phyloP scores from a whole-genome alignment of 1,140 invertebrate genomes.

The Sminthurides bifidus region DNA sequence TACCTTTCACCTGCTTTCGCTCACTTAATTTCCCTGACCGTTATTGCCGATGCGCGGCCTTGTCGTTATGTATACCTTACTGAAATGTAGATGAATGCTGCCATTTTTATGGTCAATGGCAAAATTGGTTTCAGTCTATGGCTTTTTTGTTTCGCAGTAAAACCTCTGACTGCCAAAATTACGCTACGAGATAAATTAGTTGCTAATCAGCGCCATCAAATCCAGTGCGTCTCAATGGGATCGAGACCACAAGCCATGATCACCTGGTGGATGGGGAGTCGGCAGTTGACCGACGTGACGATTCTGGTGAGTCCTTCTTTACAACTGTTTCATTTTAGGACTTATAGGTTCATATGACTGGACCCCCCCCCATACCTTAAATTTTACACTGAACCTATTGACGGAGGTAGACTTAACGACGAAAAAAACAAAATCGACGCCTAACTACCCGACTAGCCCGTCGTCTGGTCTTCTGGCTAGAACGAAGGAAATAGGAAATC shows the following conservation, averaged over 20 bases:
- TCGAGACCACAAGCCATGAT: conserved; percentile 31
- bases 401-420: no score
- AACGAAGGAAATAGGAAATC: no score
- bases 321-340: no score
- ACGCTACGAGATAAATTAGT: conserved; percentile 23
- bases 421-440: no score
- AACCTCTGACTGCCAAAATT: conserved; percentile 29
- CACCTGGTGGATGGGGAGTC: conserved; percentile 32
- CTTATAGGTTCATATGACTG: no score
- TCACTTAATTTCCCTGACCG: no score
- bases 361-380: background rate
- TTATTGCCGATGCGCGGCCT: no score
- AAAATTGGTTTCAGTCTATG: background rate
- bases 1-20: no score
- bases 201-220: conserved; percentile 31
- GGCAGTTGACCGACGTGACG: conserved; percentile 32
- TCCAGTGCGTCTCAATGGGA: conserved; percentile 30
- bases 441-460: no score
- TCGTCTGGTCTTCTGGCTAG: no score
- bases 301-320: conserved; percentile 27
- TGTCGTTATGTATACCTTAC: no score
- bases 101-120: background rate
- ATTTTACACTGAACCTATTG: background rate
- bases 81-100: no score
- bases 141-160: conserved; percentile 18